Evolutionary conservation across 2,888 invertebrate species (phyloP), one percentile per base, ranked within the genome.

Genomic region (Gymnoscelis rufifasciata): DNA sequence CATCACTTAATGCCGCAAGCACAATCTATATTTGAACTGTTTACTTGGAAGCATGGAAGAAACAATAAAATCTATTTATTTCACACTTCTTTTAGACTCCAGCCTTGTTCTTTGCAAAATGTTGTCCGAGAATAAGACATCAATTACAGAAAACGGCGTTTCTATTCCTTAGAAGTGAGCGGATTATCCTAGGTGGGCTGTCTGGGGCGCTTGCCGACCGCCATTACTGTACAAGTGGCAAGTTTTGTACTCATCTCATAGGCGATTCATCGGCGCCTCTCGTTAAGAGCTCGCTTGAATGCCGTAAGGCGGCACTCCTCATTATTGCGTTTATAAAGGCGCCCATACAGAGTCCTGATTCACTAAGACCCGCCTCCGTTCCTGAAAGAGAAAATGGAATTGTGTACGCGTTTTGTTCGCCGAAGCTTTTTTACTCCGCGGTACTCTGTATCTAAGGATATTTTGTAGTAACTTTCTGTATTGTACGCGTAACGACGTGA

Each of bases 291-390:
- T 70, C 74, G 79, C 71, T 62, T 88, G 81, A 87, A 87, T 86
- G 76, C 82, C 78, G 78, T 80, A 77, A 35, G 35, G 35, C 35
- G 35, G 77, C 77, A 81, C 82, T 86, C 68, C 86, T 86, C 84
- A 84, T 88, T 88, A 88, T 87, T 86, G 84, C 86, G 84, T 86
- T 86, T 86, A 87, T 87, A 86, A 87, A 87, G 74, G 83, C 83
- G 69, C 64, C 81, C 72, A 84, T 86, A 84, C 74, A 86, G 74
- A 71, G 70, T 65, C 71, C 68, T 78, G 83, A 83, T 84, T 83
- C 80, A 83, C 83, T 80, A 84, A 84, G 80, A 77, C 77, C 69
- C 71, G 77, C 78, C 31, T 74, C 66, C 64, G 74, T 70, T 69
- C 68, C 72, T 84, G 83, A 84, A 86, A 88, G 81, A 80, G 81